Base-by-base conservation (phyloP, 2,888 invertebrate genomes). In the Halictus ligatus region DNA sequence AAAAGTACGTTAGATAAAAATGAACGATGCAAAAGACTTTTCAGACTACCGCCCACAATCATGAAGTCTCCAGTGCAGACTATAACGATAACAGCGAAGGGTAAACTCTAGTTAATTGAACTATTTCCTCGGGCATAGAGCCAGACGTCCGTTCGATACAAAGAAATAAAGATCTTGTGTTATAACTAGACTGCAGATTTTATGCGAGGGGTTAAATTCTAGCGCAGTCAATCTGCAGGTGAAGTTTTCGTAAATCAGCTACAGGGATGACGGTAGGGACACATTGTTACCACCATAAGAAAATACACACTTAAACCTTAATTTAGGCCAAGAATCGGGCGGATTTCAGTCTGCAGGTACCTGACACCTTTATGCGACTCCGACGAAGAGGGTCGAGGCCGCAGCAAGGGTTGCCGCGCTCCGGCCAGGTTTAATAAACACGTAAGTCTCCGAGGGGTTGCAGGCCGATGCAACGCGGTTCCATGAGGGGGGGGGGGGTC, bases 401-500 rank as follows among this genome's bases (percentile, higher is more conserved):
- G 75, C 40, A 69, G 48, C 75, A 67, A 75, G 71, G 71, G 81
- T 50, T 75, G 80, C 71, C 50, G 69, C 46, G 76, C 77, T 85
- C 71, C 73, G 67, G 73, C 78, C 71, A 85, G 81, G 88, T 86
- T 92, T 92, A 92, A 92, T 92, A 92, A 92, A 91, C 90, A 89
- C 89, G 85, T 88, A 90, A 91, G 91, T 88, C 84, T 86, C 88
- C 75, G 72, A 78, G 83, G 79, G 83, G 82, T 79, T 78, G 80
- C 79, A 81, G 67, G 72, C 79, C 76, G 79, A 79, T 81, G 81
- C 75, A 75, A 29, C 29, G 25, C 58, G 64, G 73, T 25, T 71
- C 69, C 82, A 81, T 46, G 75, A 67, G 54, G 75, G 79, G 74
- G 81, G 58, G 21, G 13, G 60, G 15, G 60, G 58, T 58, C 58